Evolutionary conservation across 2,113 vertebrate species (phyloP).

Genomic region (Anthoscopus minutus): DNA sequence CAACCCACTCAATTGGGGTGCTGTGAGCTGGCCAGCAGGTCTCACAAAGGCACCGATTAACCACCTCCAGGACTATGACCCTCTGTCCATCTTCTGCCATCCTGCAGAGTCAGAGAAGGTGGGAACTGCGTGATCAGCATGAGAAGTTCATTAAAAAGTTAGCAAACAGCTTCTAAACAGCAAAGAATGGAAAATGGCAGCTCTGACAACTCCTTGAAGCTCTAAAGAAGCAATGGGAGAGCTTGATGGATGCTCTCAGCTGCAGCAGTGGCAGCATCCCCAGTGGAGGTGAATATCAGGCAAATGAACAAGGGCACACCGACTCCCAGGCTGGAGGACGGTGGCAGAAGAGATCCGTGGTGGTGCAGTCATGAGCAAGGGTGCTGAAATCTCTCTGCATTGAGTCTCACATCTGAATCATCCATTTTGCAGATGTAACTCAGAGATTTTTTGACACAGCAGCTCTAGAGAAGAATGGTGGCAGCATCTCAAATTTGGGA

Average conservation of each 20-base stretch:
- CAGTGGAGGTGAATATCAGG: background rate
- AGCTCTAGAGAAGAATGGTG: background rate
- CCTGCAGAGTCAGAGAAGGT: background rate
- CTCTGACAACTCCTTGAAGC: background rate
- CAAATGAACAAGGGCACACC: background rate
- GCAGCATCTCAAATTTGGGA: background rate
- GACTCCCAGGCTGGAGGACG: background rate
- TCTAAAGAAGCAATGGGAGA: background rate
- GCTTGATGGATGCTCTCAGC: background rate
- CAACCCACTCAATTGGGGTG: background rate
- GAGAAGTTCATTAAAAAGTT: background rate
- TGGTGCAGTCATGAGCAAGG: background rate
- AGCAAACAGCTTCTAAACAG: background rate
- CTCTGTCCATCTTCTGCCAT: background rate
- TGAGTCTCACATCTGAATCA: rapidly evolving
- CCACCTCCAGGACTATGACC: background rate
- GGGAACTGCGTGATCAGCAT: background rate
- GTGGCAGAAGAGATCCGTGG: background rate
- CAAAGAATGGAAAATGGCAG: background rate
- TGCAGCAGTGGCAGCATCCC: rapidly evolving
- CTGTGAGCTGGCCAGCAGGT: background rate
- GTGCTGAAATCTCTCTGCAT: background rate
- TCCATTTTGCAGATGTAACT: background rate
- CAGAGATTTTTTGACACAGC: background rate
- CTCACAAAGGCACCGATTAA: background rate